These are phyloP conservation scores for Sarcophaga carnaria DNA, from an alignment of 2,888 invertebrate genomes.

Conservation along the genomic window DNA sequence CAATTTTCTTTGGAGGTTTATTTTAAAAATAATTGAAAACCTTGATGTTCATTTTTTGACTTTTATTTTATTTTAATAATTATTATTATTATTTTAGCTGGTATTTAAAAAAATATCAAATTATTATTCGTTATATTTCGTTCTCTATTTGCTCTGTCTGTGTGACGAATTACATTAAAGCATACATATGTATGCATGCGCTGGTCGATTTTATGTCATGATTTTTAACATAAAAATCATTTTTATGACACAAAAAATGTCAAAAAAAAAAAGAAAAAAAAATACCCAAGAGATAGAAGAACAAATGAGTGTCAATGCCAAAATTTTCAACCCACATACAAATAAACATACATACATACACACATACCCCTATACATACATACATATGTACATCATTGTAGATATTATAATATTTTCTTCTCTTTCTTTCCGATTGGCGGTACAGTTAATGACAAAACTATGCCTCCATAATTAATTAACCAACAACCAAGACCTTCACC, in stretches of 20 bases:
- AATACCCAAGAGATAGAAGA: not conserved
- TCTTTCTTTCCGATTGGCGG: too few species aligned
- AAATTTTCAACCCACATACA: slow-evolving; percentile 52
- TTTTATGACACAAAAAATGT: not conserved
- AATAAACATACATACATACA: not conserved
- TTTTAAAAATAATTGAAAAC: slow-evolving; percentile 30
- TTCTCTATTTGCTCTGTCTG: not conserved
- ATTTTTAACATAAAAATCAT: slow-evolving; percentile 43
- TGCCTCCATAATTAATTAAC: too few species aligned
- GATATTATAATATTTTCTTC: not conserved
- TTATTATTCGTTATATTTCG: slow-evolving; percentile 16
- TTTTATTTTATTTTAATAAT: not conserved
- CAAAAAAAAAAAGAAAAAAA: not conserved
- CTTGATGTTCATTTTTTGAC: slow-evolving; percentile 44
- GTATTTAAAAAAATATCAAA: slow-evolving; percentile 40
- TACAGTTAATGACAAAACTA: too few species aligned
- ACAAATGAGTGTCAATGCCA: slow-evolving; percentile 66
- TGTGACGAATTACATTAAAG: slow-evolving; percentile 58
- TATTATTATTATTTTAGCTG: not conserved
- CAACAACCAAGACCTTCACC: too few species aligned
- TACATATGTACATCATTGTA: not conserved
- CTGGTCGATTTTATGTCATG: not conserved
- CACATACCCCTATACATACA: not conserved
- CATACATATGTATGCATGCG: not conserved
- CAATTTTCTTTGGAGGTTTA: slow-evolving; percentile 59